Evolutionary conservation across 2,113 vertebrate genomes (phyloP), one percentile per base, ranked within the genome.

Genomic region (Pomatorhinus ruficollis): DNA sequence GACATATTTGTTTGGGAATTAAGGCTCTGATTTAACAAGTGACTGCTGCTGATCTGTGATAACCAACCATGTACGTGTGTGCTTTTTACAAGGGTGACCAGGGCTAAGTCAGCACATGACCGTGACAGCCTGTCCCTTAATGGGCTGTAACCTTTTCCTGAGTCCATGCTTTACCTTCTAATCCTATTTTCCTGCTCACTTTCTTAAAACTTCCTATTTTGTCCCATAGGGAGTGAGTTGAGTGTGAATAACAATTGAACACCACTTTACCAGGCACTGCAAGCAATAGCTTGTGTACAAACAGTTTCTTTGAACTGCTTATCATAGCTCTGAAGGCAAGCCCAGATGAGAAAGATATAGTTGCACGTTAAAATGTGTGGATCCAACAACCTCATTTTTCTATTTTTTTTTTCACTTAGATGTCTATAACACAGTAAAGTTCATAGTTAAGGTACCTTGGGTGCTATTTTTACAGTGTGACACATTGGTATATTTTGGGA

Each of bases 1-100:
- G 93, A 84, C 68, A 27, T 93, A 74, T 83, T 88, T 94, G 49
- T 86, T 88, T 92, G 76, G 76, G 86, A 93, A 91, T 89, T 89
- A 84, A 90, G 64, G 27, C 33, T 95, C 27, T 3, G 56, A 59
- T 91, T 93, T 93, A 92, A 70, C 91, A 78, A 74, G 89, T 92
- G 76, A 6, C 72, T 95, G 71, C 72, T 89, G 89, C 76, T 92
- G 86, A 83, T 94, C 71, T 93, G 83, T 45, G 88, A 77, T 90
- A 94, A 65, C 52, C 1, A 88, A 28, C 39, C 1, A 0, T 35
- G 30, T 90, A 27, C 0, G 5, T 42, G 76, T 81, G 68, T 28
- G 49, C 72, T 69, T 76, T 87, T 92, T 56, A 56, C 1, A 0
- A 52, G 60, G 77, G 59, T 77, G 71, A 83, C 52, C 3, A 0